phyloP scores from a whole-genome alignment of 2,113 vertebrate species.

The Archocentrus centrarchus region DNA sequence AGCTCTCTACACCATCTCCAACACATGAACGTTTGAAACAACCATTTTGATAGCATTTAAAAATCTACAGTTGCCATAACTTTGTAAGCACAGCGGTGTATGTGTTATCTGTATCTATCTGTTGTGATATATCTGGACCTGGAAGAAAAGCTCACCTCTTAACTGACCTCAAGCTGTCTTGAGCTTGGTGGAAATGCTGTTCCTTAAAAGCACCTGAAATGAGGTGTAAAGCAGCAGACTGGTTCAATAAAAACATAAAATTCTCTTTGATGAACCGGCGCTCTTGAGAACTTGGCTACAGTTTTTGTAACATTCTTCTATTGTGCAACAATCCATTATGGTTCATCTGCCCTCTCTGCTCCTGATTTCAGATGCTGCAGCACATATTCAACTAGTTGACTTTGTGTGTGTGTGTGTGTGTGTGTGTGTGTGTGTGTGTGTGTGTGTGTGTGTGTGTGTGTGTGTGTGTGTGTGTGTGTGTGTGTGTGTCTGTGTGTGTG shows the following conservation, averaged over 20 bases:
- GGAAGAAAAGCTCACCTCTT: not conserved
- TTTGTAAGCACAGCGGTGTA: not conserved
- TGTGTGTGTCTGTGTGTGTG: no score
- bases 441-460: no score
- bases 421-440: rapidly evolving
- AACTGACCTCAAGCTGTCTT: not conserved
- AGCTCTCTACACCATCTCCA: no score
- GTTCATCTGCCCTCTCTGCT: not conserved
- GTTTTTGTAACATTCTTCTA: not conserved
- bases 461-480: not conserved
- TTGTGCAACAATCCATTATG: not conserved
- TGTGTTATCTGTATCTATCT: not conserved
- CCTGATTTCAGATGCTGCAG: slow-evolving; percentile 17
- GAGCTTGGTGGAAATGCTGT: not conserved
- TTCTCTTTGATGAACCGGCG: not conserved
- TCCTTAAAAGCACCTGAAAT: not conserved
- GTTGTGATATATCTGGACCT: not conserved
- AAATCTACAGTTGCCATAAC: not conserved
- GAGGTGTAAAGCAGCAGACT: not conserved
- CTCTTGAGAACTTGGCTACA: not conserved
- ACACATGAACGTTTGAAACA: not conserved
- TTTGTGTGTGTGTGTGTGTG: not conserved
- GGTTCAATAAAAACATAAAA: not conserved
- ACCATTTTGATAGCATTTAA: not conserved
- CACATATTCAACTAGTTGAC: slow-evolving; percentile 23